phyloP scores from a whole-genome alignment of 2,888 invertebrate genomes.

The Standfussiana lucernea region DNA sequence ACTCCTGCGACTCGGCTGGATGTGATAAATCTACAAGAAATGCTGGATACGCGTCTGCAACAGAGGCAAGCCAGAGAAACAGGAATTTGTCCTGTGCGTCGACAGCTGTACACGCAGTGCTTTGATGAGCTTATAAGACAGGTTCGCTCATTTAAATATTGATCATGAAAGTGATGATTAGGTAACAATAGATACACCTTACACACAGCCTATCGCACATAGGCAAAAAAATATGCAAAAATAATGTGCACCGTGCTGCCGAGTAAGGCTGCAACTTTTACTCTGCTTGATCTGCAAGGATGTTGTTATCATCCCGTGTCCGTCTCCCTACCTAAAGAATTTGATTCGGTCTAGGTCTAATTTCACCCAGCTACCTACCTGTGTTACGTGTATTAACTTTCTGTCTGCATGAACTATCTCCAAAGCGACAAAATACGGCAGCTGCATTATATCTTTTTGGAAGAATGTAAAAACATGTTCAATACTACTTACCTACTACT shows the following conservation, averaged over 20 bases:
- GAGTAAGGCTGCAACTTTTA: background rate
- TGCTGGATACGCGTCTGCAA: constrained; percentile 96
- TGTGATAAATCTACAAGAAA: constrained; percentile 98
- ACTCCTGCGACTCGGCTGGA: constrained; percentile 98
- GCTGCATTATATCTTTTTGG: background rate
- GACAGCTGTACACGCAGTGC: constrained; percentile 98
- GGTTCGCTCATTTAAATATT: constrained; percentile 69
- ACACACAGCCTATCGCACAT: background rate
- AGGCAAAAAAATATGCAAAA: background rate
- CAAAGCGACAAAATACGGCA: background rate
- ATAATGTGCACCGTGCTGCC: background rate
- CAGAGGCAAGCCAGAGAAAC: constrained; percentile 98
- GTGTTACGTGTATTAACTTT: background rate
- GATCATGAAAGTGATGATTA: background rate
- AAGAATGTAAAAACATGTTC: background rate
- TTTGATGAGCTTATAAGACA: constrained; percentile 93
- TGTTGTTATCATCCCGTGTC: no score
- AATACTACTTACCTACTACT: background rate
- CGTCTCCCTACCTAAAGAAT: background rate
- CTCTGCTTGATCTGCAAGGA: background rate
- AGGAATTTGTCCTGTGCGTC: constrained; percentile 98
- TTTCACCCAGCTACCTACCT: no score
- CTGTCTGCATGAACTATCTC: background rate
- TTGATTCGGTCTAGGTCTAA: background rate
- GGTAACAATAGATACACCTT: background rate